phyloP scores from a whole-genome alignment of 2,797 vertebrate species.

The Acrocephalus scirpaceus region DNA sequence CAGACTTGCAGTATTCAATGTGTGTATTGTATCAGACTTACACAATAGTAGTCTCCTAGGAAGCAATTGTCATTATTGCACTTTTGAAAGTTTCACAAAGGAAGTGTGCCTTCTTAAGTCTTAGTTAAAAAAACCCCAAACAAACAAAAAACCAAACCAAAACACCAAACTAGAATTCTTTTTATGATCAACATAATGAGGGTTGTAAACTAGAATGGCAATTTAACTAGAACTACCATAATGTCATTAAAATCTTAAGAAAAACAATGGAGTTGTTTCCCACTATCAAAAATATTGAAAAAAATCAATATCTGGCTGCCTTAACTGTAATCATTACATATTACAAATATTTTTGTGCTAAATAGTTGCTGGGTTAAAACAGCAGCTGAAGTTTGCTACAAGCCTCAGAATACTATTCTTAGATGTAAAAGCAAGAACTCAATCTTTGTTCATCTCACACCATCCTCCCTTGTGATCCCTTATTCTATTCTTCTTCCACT shows the following conservation, averaged over 20 bases:
- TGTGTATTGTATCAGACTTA: neutral
- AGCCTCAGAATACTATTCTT: neutral
- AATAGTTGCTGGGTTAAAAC: neutral
- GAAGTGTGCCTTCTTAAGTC: neutral
- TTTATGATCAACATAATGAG: neutral
- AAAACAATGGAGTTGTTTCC: neutral
- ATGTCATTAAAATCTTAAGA: neutral
- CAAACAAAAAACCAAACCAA: neutral
- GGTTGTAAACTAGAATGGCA: neutral
- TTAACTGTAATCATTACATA: neutral
- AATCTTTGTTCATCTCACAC: neutral
- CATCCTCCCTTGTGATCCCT: neutral
- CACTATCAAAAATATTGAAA: neutral
- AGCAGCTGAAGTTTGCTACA: neutral
- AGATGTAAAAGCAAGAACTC: neutral
- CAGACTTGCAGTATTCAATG: neutral
- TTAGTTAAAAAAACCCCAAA: neutral
- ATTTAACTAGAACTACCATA: neutral
- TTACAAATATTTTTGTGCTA: neutral
- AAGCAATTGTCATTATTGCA: neutral
- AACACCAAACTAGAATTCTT: neutral
- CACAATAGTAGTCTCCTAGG: rapidly evolving
- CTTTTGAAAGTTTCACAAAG: neutral
- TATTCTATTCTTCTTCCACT: neutral
- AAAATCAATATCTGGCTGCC: neutral